These are phyloP conservation scores for Petrolisthes manimaculis DNA, from an alignment of 2,888 invertebrate genomes.

Conservation along the genomic window DNA sequence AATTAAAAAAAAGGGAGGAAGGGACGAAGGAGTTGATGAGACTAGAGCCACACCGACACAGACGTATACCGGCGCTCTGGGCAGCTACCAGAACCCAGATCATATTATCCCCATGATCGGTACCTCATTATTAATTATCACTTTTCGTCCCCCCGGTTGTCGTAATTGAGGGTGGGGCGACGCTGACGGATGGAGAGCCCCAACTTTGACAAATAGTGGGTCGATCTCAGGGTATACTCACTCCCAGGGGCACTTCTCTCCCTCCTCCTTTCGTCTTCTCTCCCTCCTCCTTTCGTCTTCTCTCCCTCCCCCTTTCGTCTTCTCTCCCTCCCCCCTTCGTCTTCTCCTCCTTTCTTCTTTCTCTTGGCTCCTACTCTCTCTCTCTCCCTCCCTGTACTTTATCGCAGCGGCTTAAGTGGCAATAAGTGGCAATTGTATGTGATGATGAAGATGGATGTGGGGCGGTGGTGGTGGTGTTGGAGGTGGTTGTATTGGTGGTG, in stretches of 20 bases:
- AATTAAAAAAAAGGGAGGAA: no score
- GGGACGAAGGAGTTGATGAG: no score
- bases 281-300: not conserved
- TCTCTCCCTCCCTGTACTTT: not conserved
- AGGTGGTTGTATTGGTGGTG: no score
- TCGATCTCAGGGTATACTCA: not conserved
- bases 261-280: not conserved
- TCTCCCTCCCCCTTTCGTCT: no score
- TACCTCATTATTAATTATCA: constrained; percentile 1
- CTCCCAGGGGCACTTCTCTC: not conserved
- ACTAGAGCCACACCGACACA: not conserved
- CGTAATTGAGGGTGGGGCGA: not conserved
- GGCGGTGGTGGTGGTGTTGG: not conserved
- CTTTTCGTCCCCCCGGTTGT: not conserved
- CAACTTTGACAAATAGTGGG: not conserved
- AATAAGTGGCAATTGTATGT: not conserved
- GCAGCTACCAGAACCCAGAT: not conserved
- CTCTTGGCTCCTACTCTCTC: not conserved
- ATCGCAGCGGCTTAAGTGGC: not conserved
- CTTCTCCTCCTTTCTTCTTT: not conserved
- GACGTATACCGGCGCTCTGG: not conserved
- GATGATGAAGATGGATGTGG: not conserved
- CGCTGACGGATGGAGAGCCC: not conserved
- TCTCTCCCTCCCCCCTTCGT: no score
- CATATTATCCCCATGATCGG: not conserved